Percentiles rank a stretch among this genome's conserved stretches.
Evolutionary conservation across 2,113 vertebrate genomes (phyloP).

Genomic region (Urocitellus parryii): DNA sequence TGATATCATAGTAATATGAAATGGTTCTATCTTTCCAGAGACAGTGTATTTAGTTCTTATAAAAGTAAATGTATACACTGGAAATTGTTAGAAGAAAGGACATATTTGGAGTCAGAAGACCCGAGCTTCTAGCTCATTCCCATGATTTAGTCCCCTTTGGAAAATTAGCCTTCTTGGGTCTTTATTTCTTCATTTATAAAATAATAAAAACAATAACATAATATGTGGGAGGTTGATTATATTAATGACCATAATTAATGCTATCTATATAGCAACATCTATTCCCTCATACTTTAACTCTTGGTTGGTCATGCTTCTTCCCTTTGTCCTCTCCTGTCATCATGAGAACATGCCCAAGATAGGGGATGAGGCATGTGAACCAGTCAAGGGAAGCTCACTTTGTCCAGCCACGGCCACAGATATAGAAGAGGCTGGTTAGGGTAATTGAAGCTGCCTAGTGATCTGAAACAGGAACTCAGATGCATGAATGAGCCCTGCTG

Average conservation of each 20-base stretch:
- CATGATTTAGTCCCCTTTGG: not conserved
- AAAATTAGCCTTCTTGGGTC: not conserved
- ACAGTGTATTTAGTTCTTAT: not conserved
- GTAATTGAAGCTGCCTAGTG: not conserved
- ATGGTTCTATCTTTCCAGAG: not conserved
- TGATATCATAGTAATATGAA: not conserved
- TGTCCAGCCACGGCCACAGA: not conserved
- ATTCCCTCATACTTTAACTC: not conserved
- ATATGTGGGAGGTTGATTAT: not conserved
- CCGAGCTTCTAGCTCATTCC: not conserved
- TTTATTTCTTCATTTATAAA: not conserved
- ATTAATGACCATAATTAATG: not conserved
- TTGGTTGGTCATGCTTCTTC: not conserved
- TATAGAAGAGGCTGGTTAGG: not conserved
- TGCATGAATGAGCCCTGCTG: not conserved
- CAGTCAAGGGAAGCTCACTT: not conserved
- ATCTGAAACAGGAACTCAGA: not conserved
- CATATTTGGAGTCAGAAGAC: not conserved
- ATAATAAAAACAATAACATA: slow-evolving; percentile 39
- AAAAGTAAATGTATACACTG: not conserved
- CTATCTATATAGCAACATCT: not conserved
- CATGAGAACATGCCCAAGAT: not conserved
- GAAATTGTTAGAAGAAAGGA: not conserved
- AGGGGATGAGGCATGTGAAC: not conserved
- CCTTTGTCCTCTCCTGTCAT: not conserved